Evolutionary conservation across 2,888 invertebrate species (phyloP), one percentile per base, ranked within the genome.

Genomic region (Apomyelois bistriatella): DNA sequence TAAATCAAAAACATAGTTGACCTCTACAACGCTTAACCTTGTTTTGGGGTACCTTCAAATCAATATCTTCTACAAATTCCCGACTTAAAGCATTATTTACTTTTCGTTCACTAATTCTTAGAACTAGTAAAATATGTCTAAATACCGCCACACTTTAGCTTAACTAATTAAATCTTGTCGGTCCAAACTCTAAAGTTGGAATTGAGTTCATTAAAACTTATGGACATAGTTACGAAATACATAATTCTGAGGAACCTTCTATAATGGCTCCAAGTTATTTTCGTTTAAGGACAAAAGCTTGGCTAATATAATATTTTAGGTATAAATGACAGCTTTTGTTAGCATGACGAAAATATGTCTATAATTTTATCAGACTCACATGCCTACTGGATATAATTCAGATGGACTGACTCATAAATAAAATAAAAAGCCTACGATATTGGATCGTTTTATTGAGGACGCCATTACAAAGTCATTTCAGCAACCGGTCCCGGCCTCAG

Each of bases 401-500:
- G 65, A 68, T 64, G 58, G 70, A 73, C 70, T 71, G 76, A 71
- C 72, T 77, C 76, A 75, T 82, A 82, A 83, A 84, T 83, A 79
- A 79, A 74, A 70, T 74, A 78, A 79, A 80, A 79, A 76, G 73
- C 70, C 76, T 66, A 73, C 73, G 75, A 72, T 82, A 86, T 85
- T 81, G 82, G 75, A 76, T 72, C 78, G 76, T 83, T 83, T 85
- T 85, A 85, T 83, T 85, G 80, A 80, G 76, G 72, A 80, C 81
- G 84, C 80, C 79, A 85, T 89, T 86, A 85, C 85, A 88, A 85
- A 88, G 86, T 88, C 82, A 85, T 89, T 88, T 82, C 76, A 74
- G 74, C 77, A 81, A 80, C 80, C 80, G 82, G 79, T 70, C 79
- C 79, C 76, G 81, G 82, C 85, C 82, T 84, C 82, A 80, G 85